Base-by-base conservation (phyloP, 2,888 invertebrate genomes). In the Drosophila pseudotalamancana region DNA sequence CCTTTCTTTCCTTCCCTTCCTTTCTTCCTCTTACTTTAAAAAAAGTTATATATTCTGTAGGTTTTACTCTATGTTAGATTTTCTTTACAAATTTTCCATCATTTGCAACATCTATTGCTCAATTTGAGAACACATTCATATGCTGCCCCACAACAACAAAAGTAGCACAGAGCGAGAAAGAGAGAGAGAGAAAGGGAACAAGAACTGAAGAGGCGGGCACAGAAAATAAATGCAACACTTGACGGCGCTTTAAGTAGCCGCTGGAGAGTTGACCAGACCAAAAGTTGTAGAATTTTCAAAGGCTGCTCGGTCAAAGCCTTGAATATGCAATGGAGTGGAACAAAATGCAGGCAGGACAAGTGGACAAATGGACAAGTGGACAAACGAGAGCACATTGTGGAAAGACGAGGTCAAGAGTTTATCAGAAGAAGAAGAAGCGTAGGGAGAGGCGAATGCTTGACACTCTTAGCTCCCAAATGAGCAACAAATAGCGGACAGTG, bases 401-500 rank as follows among this genome's bases (percentile, higher is more conserved):
- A 57, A 57, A 63, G 62, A 51, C 56, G 67, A n/a, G n/a, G 61
- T 68, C 63, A 71, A 62, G 78, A 65, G 79, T 75, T 86, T 78
- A 82, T 80, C 72, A 23, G 61, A 54, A 40, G 55, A 25, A 54
- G 55, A 68, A 66, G 72, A 54, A 40, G 55, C 29, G 51, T 51
- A 68, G 64, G 72, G 55, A 60, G 65, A 57, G 57, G 66, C 46
- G 45, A 56, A 25, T 55, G 46, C 55, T 60, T 66, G 66, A 45
- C 65, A 63, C 46, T 71, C 71, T 78, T 67, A 50, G 71, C 83
- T 78, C 79, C 78, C 86, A 61, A 67, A 85, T 71, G 86, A 65
- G 64, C 75, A 60, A 82, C 79, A 85, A 82, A 79, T 67, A 61
- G 8, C 12, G 29, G 29, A 29, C 29, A 43, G 43, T 18, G 19